Evolutionary conservation across 1,140 invertebrate genomes (phyloP), one percentile per base, ranked within the genome.

Genomic region (Platyura marginata): DNA sequence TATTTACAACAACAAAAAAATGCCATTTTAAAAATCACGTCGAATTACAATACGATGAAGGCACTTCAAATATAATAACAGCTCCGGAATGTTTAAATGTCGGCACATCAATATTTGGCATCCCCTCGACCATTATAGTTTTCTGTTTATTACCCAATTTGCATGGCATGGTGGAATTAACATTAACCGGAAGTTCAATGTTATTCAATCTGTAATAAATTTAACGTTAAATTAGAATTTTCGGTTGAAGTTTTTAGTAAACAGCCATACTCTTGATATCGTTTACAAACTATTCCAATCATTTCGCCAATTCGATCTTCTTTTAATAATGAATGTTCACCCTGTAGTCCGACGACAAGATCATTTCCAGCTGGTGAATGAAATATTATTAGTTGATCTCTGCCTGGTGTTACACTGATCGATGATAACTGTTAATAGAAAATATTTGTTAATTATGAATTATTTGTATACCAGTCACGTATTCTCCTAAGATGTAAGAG

Each of bases 301-400:
- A 94, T 65, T 66, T 97, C 94, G 1, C 92, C 92, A 22, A 87
- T 69, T 41, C 78, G 67, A 51, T 86, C 82, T 42, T 79, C 74
- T 41, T 69, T 70, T n/a, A 61, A 46, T 9, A 47, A 47, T 4
- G 44, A 42, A 18, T 50, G 41, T 46, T 61, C 57, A 15, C 52
- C 52, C 21, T 56, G 51, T 34, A 92, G 64, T 6, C 81, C 80
- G 16, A 94, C 65, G 5, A 95, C 69, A 23, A 97, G 77, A 52
- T 97, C 77, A 63, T 97, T 93, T 61, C 94, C 92, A 20, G 75
- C 75, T 46, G 78, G 77, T 3, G 91, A 77, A 59, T 95, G 91
- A 48, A 97, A 74, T 9, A 90, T 79, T 43, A 92, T 74, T 40
- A 97, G 69, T 55, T 95, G 91, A 59, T 94, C 92, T 46, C 69